Base-by-base conservation (phyloP, 2,113 vertebrate species). In the Chaenogobius annularis region DNA sequence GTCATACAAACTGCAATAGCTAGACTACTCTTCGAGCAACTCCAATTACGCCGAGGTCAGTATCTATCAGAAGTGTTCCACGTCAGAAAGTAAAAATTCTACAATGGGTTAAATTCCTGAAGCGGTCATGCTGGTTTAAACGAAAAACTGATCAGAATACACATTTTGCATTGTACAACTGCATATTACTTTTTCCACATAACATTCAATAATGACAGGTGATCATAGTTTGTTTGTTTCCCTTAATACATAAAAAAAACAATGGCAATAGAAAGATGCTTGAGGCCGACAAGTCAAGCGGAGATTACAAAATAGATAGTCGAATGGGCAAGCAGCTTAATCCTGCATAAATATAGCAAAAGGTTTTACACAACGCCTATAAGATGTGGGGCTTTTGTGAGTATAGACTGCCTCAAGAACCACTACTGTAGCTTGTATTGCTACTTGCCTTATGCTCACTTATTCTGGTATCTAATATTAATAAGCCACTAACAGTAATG, bases 261-360 rank as follows among this genome's bases (percentile, higher is more conserved):
- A 55, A 10, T 12, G 20, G 54, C 54, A 55, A 55, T 22, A 12
- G 4, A 3, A 61, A 65, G 15, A 68, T 46, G 48, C 66, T 74
- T 72, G 72, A 56, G 65, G 70, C 14, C 50, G 48, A 77, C 70
- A 69, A 68, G 26, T 75, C 35, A 22, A 56, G 37, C 77, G 70
- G 75, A 87, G 73, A 77, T 6, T 70, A 46, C 70, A 66, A 84
- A 69, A 6, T n/a, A 48, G 37, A 35, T 83, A 71, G 75, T 73
- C 67, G 70, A 64, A 43, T 66, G 14, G 47, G 61, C 46, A 78
- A 68, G 37, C 73, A 62, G 37, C 61, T 64, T 50, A 62, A 79
- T 62, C 9, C 59, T 10, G 15, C 35, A 55, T 55, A 55, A 23
- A 55, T 55, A 31, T 31, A 31, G 26, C 26, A 4, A 22, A 68